Evolutionary conservation across 2,797 vertebrate species (phyloP).

Genomic region (Falco columbarius): DNA sequence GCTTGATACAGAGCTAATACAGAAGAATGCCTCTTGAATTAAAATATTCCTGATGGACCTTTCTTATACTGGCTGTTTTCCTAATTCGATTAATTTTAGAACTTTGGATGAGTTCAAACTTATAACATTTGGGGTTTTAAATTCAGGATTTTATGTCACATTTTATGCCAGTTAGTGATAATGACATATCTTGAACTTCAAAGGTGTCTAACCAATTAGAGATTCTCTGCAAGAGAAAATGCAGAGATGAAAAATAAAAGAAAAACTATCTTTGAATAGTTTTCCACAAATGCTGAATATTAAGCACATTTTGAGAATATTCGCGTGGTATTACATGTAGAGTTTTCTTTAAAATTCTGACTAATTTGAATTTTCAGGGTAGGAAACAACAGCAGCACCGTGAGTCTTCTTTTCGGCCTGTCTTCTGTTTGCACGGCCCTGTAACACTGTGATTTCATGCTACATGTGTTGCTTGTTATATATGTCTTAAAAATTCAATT

Average conservation of each 20-base stretch:
- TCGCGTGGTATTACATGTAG: fast-evolving
- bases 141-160: background rate
- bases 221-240: conserved; percentile 16
- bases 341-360: background rate
- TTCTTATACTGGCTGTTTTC: background rate
- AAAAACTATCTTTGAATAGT: background rate
- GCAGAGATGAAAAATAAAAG: background rate
- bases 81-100: conserved; percentile 40
- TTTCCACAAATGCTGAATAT: conserved; percentile 5
- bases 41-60: background rate
- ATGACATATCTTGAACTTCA: conserved; percentile 62
- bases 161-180: conserved; percentile 44
- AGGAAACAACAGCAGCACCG: background rate
- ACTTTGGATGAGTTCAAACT: background rate
- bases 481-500: conserved; percentile 57
- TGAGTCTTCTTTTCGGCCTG: background rate
- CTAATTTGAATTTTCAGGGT: background rate
- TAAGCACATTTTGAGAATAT: background rate
- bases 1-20: background rate
- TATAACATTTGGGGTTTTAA: background rate
- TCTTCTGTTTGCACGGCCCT: conserved; percentile 8
- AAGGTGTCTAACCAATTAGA: conserved; percentile 54
- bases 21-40: background rate
- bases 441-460: conserved; percentile 30
- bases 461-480: conserved; percentile 6